Evolutionary conservation across 2,888 invertebrate genomes (phyloP).

Genomic region (Serripes groenlandicus): DNA sequence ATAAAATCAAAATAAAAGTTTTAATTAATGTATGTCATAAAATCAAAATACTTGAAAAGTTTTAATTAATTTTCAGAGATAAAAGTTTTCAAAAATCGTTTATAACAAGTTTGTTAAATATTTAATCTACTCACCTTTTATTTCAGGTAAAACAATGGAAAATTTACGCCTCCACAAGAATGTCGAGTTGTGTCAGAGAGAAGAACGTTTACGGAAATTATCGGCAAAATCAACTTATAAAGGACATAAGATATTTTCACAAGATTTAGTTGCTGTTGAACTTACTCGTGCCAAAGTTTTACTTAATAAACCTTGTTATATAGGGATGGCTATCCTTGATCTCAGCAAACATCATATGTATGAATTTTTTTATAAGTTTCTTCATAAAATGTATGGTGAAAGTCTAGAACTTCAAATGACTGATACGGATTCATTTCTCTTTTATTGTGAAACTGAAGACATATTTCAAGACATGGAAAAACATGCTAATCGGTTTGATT

Average conservation of each 20-base stretch:
- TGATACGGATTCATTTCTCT: conserved; percentile 56
- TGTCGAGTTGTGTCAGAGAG: background rate
- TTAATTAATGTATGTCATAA: background rate
- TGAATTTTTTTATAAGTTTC: conserved; percentile 81
- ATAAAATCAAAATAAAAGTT: no score
- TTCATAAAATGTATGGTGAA: conserved; percentile 34
- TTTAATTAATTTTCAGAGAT: background rate
- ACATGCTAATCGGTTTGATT: conserved; percentile 64
- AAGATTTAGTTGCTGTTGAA: conserved; percentile 28
- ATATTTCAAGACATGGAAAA: conserved; percentile 51
- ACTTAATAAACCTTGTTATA: conserved; percentile 25
- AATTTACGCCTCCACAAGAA: conserved; percentile 19
- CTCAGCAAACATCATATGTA: conserved; percentile 85
- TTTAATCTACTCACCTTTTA: background rate
- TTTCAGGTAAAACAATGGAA: conserved; percentile 22
- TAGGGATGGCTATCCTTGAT: conserved; percentile 72
- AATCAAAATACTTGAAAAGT: background rate
- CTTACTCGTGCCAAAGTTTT: background rate
- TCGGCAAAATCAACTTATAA: conserved; percentile 23
- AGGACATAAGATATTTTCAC: conserved; percentile 12
- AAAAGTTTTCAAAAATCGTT: background rate
- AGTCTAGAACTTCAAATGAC: conserved; percentile 50
- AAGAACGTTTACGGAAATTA: conserved; percentile 14
- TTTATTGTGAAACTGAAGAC: conserved; percentile 43
- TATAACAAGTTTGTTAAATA: no score